Evolutionary conservation across 1,140 invertebrate species (phyloP).

Genomic region (Panagrolaimus sp.): DNA sequence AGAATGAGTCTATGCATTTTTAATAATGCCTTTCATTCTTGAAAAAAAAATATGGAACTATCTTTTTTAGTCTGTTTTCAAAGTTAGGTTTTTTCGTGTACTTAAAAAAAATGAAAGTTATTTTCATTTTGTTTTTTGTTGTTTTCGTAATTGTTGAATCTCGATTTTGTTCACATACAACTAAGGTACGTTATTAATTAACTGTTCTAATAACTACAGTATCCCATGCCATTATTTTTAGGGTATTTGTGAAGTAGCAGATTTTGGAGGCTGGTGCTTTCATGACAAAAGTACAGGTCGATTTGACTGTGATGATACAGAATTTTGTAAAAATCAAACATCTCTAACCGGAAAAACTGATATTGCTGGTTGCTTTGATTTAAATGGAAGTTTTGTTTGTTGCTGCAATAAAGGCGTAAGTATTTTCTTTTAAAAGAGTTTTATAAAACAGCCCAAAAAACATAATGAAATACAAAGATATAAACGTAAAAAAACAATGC

Average conservation of each 20-base stretch:
- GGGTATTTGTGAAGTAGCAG: slow-evolving; percentile 13
- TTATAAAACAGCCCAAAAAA: slow-evolving; percentile 11
- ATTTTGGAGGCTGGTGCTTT: slow-evolving; percentile 12
- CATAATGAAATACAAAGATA: slow-evolving; percentile 15
- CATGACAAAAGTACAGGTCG: slow-evolving; percentile 4
- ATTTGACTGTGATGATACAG: slow-evolving; percentile 8
- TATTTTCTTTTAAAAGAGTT: slow-evolving; percentile 4
- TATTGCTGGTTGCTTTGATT: slow-evolving; percentile 13
- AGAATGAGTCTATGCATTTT: no score
- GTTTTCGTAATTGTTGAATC: no score
- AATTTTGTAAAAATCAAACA: slow-evolving; percentile 8
- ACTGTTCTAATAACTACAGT: not conserved
- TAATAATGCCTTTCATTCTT: no score
- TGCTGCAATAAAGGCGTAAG: slow-evolving; percentile 19
- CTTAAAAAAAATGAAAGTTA: no score
- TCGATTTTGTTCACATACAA: no score
- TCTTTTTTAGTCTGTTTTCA: no score
- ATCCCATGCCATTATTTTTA: not conserved
- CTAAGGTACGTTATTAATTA: no score
- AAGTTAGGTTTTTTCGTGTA: no score
- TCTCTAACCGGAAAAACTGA: not conserved
- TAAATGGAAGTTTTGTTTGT: not conserved
- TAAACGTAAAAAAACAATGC: not conserved
- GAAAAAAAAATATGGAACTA: no score
- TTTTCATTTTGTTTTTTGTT: no score